These are phyloP conservation scores for Matsumurasca onukii DNA, from an alignment of 1,140 invertebrate genomes.

Conservation along the genomic window DNA sequence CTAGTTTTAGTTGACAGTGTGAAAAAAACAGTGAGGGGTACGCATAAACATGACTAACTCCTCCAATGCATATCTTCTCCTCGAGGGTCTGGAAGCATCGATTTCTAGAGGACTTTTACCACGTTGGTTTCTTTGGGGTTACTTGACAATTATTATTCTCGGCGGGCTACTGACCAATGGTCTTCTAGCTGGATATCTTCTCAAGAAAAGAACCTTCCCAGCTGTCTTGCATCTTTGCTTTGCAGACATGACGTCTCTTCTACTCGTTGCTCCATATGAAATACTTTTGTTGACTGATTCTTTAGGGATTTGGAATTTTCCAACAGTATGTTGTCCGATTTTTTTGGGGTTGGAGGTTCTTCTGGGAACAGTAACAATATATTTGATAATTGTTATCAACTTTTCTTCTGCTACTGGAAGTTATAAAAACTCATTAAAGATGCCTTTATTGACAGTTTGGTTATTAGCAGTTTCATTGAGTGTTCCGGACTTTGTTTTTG, in stretches of 20 bases:
- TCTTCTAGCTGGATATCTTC: slow-evolving; percentile 3
- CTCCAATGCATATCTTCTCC: not conserved
- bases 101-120: not conserved
- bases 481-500: slow-evolving; percentile 19
- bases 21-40: too few species aligned
- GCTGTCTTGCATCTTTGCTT: slow-evolving; percentile 5
- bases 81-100: not conserved
- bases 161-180: slow-evolving; percentile 10
- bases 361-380: slow-evolving; percentile 16
- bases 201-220: slow-evolving; percentile 11
- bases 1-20: too few species aligned
- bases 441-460: slow-evolving; percentile 22
- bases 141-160: not conserved
- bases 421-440: not conserved
- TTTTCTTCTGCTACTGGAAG: slow-evolving; percentile 15
- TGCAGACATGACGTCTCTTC: slow-evolving; percentile 13
- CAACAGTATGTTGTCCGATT: slow-evolving; percentile 5
- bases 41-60: too few species aligned
- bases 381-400: slow-evolving; percentile 23
- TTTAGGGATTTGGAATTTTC: slow-evolving; percentile 23
- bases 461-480: slow-evolving; percentile 22
- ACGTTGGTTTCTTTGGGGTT: slow-evolving; percentile 21
- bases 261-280: slow-evolving; percentile 30
- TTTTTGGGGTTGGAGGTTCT: slow-evolving; percentile 23
- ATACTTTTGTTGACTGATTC: slow-evolving; percentile 21